Base-by-base conservation (phyloP, 2,113 vertebrate genomes). In the Ageneiosus marmoratus region DNA sequence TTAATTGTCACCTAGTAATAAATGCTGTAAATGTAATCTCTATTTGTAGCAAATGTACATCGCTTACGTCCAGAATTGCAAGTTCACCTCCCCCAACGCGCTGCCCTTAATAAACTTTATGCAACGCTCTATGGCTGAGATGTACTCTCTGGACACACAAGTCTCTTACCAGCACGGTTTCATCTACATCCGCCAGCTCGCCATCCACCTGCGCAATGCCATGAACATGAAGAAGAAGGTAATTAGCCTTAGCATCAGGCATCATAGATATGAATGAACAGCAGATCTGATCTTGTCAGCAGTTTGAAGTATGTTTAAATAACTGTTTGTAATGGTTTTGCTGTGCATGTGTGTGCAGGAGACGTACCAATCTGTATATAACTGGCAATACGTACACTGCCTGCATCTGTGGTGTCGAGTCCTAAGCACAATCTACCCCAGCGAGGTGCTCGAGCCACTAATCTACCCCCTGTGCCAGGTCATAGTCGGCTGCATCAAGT, bases 361-460 rank as follows among this genome's bases (percentile, higher is more conserved):
- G 85, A 96, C 95, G 0, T 95, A 95, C 91, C 98, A 98, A 93
- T 95, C 98, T 0, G 97, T 99, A 37, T 99, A 99, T 85, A 99
- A 98, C 94, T 99, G 98, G 98, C 98, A 99, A 87, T 99, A 94
- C 2, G 79, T 99, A 77, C 98, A 99, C 88, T 99, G 98, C 89
- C 91, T 99, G 62, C 93, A 92, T 85, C 93, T 99, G 62, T 99
- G 98, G 98, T 96, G 96, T 87, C 96, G 96, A 0, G 95, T 95
- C 3, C 93, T 99, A 72, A 95, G 97, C 92, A 94, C 94, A 0
- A 81, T 97, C 70, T 84, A 96, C 65, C 95, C 97, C 81, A 96
- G 93, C 1, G 96, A 96, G 1, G 93, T 96, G 0, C 89, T 99
- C 82, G 93, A 95, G 73, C 97, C 97, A 0, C 89, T 99, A n/a